Evolutionary conservation across 2,113 vertebrate genomes (phyloP), one percentile per base, ranked within the genome.

Genomic region (Phycodurus eques): DNA sequence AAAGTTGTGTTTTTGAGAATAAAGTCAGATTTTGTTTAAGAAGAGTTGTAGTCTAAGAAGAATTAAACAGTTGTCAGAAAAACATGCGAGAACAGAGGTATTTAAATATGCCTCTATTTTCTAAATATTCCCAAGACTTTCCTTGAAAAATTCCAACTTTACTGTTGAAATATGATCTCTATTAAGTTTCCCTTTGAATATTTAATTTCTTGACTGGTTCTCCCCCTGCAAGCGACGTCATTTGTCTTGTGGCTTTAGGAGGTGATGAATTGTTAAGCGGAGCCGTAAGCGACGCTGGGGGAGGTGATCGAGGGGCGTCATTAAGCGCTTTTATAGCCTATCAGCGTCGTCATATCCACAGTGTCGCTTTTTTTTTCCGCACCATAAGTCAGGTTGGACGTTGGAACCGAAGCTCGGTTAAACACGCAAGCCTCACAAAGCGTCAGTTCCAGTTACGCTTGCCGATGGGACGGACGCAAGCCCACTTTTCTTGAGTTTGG

Each of bases 321-420:
- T 88, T 90, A 89, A 88, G 86, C 85, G 82, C 71, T 90, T 90
- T 91, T 92, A 89, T 88, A 87, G 88, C 82, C 83, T 73, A 87
- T 90, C 88, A 88, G 82, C 77, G 79, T 85, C 80, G 87, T 89
- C 83, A 81, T 78, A 77, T 72, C 82, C 69, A 66, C 46, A 46
- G 67, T 80, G 79, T 85, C 80, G 89, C 85, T 85, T 83, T 68
- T 49, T 82, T 79, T 86, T 82, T 81, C 86, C 85, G 88, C 84
- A 57, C 86, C 84, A 87, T 89, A 88, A 88, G 83, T 68, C 74
- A 4, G 76, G 62, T 66, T 69, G 72, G 74, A 79, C 85, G 88
- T 84, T 70, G 68, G 72, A 61, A 57, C 81, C 67, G 70, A 83
- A 76, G 84, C 84, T 86, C 75, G 68, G 79, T 89, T 89, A 86